A percentile compares a stretch with the other conserved stretches of the same genome.
Conservation (phyloP, 2,888 invertebrate species). For the Eristalis tenax region DNA sequence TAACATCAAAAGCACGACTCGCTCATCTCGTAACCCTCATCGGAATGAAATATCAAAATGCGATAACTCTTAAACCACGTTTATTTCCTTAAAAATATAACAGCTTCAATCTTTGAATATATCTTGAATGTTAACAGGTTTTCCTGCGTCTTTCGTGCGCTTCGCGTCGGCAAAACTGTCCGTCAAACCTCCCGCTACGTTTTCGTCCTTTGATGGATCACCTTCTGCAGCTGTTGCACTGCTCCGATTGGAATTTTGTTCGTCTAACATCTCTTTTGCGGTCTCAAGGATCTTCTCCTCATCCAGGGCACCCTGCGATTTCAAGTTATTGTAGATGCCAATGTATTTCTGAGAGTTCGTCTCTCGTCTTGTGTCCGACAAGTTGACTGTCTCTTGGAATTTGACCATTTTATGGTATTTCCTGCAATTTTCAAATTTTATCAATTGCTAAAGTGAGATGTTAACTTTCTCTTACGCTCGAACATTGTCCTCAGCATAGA, state of each 20-base stretch:
- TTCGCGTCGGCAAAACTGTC: constrained; percentile 51
- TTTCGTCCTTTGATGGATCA: constrained; percentile 23
- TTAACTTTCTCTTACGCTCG: constrained; percentile 86
- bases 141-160: not conserved
- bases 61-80: not conserved
- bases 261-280: constrained; percentile 81
- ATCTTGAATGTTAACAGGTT: constrained; percentile 53
- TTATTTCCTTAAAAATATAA: not conserved
- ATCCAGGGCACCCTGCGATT: constrained; percentile 82
- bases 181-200: not conserved
- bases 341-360: constrained; percentile 84
- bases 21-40: no score
- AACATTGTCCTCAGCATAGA: constrained; percentile 91
- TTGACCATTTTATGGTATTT: constrained; percentile 85
- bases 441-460: constrained; percentile 74
- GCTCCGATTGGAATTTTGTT: constrained; percentile 75
- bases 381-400: constrained; percentile 83
- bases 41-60: not conserved
- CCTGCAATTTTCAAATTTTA: constrained; percentile 81
- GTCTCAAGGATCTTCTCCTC: constrained; percentile 82
- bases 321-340: constrained; percentile 84
- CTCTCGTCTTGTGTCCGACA: constrained; percentile 81
- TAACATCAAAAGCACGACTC: no score
- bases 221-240: constrained; percentile 55
- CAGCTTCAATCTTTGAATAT: constrained; percentile 51